A percentile compares a stretch with the other conserved stretches of the same genome.
Evolutionary conservation across 2,113 vertebrate species (phyloP).

Genomic region (Poicephalus meyeri): DNA sequence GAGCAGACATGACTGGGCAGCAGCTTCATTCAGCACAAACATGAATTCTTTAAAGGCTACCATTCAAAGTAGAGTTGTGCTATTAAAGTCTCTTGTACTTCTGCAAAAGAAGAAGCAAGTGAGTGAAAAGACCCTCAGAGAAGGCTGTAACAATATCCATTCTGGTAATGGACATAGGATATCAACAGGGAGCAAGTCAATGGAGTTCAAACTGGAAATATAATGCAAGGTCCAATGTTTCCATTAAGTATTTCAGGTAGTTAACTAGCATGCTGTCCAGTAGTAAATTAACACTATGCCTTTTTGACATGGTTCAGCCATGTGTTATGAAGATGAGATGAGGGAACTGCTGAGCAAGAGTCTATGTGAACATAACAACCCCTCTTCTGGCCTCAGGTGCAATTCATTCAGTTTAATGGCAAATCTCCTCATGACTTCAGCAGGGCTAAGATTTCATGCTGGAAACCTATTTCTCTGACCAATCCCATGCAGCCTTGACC

Average conservation of each 20-base stretch:
- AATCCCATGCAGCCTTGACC: background rate
- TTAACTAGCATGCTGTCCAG: background rate
- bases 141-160: background rate
- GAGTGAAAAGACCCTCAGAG: background rate
- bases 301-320: background rate
- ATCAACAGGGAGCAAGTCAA: background rate
- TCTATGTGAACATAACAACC: background rate
- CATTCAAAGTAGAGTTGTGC: background rate
- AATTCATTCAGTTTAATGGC: background rate
- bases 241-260: background rate
- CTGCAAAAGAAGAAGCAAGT: background rate
- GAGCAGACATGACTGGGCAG: background rate
- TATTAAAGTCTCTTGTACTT: background rate
- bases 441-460: background rate
- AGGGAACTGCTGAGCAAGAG: background rate
- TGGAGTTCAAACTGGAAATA: background rate
- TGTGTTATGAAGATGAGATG: background rate
- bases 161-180: background rate
- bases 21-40: background rate
- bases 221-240: background rate
- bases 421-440: background rate
- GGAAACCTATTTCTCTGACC: background rate
- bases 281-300: background rate
- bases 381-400: background rate
- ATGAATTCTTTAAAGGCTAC: background rate